A percentile compares a stretch with the other conserved stretches of the same genome.
Evolutionary conservation across 2,797 vertebrate genomes (phyloP).

Genomic region (Sebastes trivittatus): DNA sequence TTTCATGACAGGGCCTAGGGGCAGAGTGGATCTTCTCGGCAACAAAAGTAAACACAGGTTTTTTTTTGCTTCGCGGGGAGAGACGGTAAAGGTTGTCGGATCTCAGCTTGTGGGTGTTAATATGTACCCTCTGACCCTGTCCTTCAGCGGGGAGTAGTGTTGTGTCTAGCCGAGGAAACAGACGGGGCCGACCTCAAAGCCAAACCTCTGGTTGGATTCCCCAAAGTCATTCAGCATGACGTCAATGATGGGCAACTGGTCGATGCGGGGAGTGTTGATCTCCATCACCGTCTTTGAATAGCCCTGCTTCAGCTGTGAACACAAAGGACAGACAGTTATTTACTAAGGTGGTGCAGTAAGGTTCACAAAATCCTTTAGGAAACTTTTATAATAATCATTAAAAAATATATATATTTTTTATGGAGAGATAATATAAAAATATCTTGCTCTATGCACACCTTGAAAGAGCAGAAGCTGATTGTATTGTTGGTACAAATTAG

Average conservation of each 20-base stretch:
- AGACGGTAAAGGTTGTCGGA: slow-evolving; percentile 59
- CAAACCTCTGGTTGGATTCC: slow-evolving; percentile 97
- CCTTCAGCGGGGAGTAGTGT: slow-evolving; percentile 74
- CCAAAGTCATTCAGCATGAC: slow-evolving; percentile 99
- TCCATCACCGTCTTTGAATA: slow-evolving; percentile 93
- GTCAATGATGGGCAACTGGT: slow-evolving; percentile 97
- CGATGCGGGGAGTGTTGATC: slow-evolving; percentile 97
- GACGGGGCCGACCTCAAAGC: slow-evolving; percentile 97
- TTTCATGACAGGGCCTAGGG: slow-evolving; percentile 81
- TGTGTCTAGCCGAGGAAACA: slow-evolving; percentile 95
- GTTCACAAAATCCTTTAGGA: background rate
- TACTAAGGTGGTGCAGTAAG: background rate
- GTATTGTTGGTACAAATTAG: background rate
- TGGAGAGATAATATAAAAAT: background rate
- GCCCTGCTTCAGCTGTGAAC: slow-evolving; percentile 89
- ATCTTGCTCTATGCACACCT: background rate
- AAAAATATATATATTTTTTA: background rate
- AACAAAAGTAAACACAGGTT: slow-evolving; percentile 69
- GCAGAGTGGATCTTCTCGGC: slow-evolving; percentile 68
- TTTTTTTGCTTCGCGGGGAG: slow-evolving; percentile 63
- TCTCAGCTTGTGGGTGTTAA: slow-evolving; percentile 68
- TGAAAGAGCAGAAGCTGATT: background rate
- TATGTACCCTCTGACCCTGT: slow-evolving; percentile 79
- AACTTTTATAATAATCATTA: background rate
- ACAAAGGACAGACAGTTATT: background rate